Conservation (phyloP, 1,140 invertebrate genomes). For the Antheraea pernyi region DNA sequence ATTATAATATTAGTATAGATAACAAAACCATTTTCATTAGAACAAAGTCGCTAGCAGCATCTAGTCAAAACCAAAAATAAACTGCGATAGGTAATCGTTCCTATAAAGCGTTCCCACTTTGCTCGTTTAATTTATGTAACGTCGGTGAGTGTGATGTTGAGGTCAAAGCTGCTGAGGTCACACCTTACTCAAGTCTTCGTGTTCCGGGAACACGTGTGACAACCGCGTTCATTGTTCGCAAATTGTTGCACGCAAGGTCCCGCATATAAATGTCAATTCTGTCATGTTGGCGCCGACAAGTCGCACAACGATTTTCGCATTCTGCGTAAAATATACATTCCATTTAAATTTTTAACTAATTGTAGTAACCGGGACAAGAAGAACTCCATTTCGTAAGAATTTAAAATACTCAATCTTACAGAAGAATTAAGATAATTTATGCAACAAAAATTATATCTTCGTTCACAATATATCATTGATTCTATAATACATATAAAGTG, state of each 20-base stretch:
- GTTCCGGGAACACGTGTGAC: conserved; percentile 67
- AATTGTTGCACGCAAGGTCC: conserved; percentile 65
- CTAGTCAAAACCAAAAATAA: too few relatives aligned
- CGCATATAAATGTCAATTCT: conserved; percentile 63
- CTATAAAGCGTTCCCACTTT: background rate
- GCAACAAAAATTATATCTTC: background rate
- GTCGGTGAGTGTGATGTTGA: conserved; percentile 18
- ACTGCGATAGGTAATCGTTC: background rate
- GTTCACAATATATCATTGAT: background rate
- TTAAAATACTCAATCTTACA: too few relatives aligned
- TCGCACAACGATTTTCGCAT: conserved; percentile 9
- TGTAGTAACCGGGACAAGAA: background rate
- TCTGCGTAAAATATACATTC: background rate
- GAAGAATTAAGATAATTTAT: conserved; percentile 1
- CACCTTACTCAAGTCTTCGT: conserved; percentile 22
- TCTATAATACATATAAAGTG: background rate
- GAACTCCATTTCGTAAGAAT: too few relatives aligned
- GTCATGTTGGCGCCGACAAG: conserved; percentile 56
- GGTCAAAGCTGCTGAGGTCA: conserved; percentile 54
- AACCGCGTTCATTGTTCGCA: conserved; percentile 65
- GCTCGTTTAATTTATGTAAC: conserved; percentile 16
- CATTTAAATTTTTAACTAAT: background rate
- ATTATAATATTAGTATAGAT: too few relatives aligned
- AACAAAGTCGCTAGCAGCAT: too few relatives aligned
- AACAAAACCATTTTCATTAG: too few relatives aligned